A percentile compares a stretch with the other conserved stretches of the same genome.
These are phyloP conservation scores for Brachionus rubens DNA, from an alignment of 1,140 invertebrate genomes.

Conservation along the genomic window DNA sequence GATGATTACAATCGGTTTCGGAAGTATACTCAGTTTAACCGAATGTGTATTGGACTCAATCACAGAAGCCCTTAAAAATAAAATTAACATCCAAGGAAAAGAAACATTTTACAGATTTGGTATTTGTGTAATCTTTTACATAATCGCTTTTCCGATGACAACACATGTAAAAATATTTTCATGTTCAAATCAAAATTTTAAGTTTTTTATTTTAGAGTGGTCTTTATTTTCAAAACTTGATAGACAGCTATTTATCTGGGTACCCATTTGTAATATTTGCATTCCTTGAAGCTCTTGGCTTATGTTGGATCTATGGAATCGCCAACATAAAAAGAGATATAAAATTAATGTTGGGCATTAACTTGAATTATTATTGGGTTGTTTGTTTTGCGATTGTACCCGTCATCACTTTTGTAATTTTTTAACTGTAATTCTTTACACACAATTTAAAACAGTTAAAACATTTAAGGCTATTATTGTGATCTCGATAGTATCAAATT, in stretches of 20 bases:
- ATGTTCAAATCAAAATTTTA: conserved; percentile 4
- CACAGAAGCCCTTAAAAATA: conserved; percentile 18
- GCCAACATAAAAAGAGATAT: background rate
- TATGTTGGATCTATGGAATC: conserved; percentile 71
- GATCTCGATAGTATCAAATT: background rate
- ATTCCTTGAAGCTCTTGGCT: conserved; percentile 71
- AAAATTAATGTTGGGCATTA: conserved; percentile 32
- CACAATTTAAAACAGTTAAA: background rate
- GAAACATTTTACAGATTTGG: conserved; percentile 11
- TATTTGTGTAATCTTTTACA: conserved; percentile 32
- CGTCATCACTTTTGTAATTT: conserved; percentile 34
- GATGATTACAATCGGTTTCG: conserved; percentile 89
- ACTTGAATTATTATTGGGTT: conserved; percentile 17
- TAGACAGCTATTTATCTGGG: conserved; percentile 80
- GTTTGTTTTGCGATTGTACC: conserved; percentile 16
- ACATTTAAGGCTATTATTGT: background rate
- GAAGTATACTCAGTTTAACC: conserved; percentile 57
- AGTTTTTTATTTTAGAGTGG: conserved; percentile 62
- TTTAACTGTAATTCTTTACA: background rate
- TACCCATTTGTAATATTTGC: conserved; percentile 75
- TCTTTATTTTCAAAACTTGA: conserved; percentile 77
- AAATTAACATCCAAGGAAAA: conserved; percentile 31
- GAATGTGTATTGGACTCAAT: conserved; percentile 33
- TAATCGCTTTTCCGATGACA: conserved; percentile 27
- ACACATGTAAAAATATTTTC: conserved; percentile 29